A percentile compares a stretch with the other conserved stretches of the same genome.
Conservation (phyloP, 1,140 invertebrate genomes). For the Macrotrachela quadricornifera region DNA sequence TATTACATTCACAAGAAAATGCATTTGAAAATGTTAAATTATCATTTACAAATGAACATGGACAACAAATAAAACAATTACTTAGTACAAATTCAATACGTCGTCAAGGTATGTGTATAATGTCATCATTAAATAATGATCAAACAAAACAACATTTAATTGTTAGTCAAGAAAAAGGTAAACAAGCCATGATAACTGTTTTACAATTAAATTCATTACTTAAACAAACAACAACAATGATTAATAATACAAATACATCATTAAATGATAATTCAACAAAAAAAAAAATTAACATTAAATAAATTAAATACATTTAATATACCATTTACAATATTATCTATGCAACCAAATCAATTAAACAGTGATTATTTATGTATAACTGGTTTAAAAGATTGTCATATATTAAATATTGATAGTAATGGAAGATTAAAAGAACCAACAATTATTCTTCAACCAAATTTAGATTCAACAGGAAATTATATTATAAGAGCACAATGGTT, state of each 20-base stretch:
- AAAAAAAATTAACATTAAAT: constrained; percentile 1
- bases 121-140: constrained; percentile 40
- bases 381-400: constrained; percentile 49
- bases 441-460: constrained; percentile 63
- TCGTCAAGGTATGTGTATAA: constrained; percentile 75
- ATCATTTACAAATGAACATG: constrained; percentile 85
- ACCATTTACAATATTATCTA: constrained; percentile 75
- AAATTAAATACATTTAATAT: constrained; percentile 47
- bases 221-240: constrained; percentile 41
- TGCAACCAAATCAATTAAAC: constrained; percentile 73
- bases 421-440: background rate
- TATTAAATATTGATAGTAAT: constrained; percentile 1
- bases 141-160: constrained; percentile 67
- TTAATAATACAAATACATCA: too few relatives aligned
- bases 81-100: constrained; percentile 71
- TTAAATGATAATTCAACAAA: background rate
- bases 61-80: constrained; percentile 74
- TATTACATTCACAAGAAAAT: constrained; percentile 77
- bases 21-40: constrained; percentile 92
- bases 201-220: constrained; percentile 70
- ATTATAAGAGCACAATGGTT: constrained; percentile 83
- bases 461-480: constrained; percentile 70
- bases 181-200: constrained; percentile 53
- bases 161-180: constrained; percentile 63
- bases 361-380: constrained; percentile 83